phyloP scores from a whole-genome alignment of 2,888 invertebrate species.

The Chelonus formosanus region DNA sequence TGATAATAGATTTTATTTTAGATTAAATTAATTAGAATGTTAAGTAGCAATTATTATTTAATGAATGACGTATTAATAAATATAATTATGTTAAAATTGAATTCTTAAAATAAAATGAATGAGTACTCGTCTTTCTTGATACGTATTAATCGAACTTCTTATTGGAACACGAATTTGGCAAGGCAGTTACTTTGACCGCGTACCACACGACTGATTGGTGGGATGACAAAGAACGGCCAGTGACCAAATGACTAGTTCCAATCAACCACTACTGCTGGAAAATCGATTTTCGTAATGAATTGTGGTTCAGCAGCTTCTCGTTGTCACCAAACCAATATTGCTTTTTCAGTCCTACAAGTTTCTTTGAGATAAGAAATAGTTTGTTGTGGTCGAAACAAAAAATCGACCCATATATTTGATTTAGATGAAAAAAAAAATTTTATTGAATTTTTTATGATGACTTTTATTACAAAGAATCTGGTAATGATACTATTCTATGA shows the following conservation, averaged over 20 bases:
- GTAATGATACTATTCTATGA: too few species aligned
- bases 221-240: conserved; percentile 38
- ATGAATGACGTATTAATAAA: too few species aligned
- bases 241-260: conserved; percentile 52
- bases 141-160: conserved; percentile 11
- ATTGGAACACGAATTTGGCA: conserved; percentile 42
- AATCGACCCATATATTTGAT: not conserved
- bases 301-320: conserved; percentile 52
- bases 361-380: conserved; percentile 17
- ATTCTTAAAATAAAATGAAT: too few species aligned
- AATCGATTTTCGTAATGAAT: conserved; percentile 62
- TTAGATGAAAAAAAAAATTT: too few species aligned
- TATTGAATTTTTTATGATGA: too few species aligned
- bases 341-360: conserved; percentile 58
- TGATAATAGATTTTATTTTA: too few species aligned
- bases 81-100: too few species aligned
- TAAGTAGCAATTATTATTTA: too few species aligned
- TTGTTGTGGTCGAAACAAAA: conserved; percentile 8
- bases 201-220: conserved; percentile 39
- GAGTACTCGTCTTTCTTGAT: conserved; percentile 4
- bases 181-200: conserved; percentile 39
- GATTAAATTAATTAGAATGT: too few species aligned
- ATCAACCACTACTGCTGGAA: conserved; percentile 54
- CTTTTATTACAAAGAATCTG: too few species aligned
- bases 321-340: conserved; percentile 55